Percentiles rank a stretch among this genome's conserved stretches.
Evolutionary conservation across 2,113 vertebrate species (phyloP).

Genomic region (Trachemys scripta): DNA sequence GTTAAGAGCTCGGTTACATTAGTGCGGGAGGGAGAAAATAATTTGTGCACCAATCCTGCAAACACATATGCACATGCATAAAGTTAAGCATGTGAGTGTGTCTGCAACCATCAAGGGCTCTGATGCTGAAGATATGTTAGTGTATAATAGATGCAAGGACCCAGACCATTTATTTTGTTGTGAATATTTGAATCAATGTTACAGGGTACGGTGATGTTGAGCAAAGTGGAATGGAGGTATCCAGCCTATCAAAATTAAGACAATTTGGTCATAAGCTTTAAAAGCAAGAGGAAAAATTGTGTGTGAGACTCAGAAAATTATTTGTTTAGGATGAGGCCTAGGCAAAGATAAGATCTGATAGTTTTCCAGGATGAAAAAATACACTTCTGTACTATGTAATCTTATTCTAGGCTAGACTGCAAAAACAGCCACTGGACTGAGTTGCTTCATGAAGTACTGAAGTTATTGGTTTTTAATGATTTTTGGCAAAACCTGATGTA

Average conservation of each 20-base stretch:
- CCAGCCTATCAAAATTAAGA: not conserved
- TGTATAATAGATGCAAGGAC: not conserved
- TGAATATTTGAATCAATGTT: not conserved
- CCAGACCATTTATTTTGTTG: not conserved
- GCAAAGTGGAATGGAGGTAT: not conserved
- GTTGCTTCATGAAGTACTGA: not conserved
- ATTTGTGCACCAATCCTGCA: not conserved
- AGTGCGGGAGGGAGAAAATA: not conserved
- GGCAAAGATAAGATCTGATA: not conserved
- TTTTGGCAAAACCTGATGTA: not conserved
- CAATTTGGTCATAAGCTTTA: not conserved
- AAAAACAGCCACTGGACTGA: not conserved
- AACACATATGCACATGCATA: not conserved
- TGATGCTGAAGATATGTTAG: not conserved
- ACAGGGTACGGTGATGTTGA: no score
- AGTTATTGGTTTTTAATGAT: not conserved
- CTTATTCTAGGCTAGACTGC: no score
- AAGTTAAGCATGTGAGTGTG: not conserved
- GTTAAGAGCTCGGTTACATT: not conserved
- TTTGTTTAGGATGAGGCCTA: not conserved
- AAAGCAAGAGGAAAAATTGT: not conserved
- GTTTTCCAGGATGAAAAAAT: not conserved
- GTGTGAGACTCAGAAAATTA: not conserved
- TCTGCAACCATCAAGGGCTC: not conserved
- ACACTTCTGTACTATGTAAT: not conserved